Percentiles rank a stretch among this genome's conserved stretches.
phyloP scores from a whole-genome alignment of 2,113 vertebrate species.

The Ifrita kowaldi region DNA sequence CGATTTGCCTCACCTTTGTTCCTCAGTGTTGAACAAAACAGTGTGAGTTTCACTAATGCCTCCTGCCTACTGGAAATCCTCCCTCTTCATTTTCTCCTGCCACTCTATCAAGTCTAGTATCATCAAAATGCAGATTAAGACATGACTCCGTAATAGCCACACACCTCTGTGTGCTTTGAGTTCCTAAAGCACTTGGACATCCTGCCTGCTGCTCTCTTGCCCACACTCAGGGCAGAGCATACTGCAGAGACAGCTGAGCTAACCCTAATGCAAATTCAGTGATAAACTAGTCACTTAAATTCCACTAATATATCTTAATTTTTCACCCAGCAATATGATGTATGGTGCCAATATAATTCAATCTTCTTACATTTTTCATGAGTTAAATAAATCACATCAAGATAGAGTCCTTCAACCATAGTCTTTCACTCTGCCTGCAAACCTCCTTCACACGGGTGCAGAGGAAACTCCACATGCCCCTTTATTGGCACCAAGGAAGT shows the following conservation, averaged over 20 bases:
- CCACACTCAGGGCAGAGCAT: not conserved
- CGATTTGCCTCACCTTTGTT: not conserved
- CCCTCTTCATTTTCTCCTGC: not conserved
- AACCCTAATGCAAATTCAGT: conserved; percentile 15
- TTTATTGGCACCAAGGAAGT: not conserved
- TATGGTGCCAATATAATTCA: conserved; percentile 49
- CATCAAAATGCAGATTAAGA: not conserved
- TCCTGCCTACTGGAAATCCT: not conserved
- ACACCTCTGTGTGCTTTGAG: not conserved
- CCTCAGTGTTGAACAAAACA: not conserved
- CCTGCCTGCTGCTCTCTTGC: not conserved
- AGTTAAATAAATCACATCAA: conserved; percentile 56
- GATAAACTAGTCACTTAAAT: conserved; percentile 13
- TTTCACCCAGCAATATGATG: conserved; percentile 32
- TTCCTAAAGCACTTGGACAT: not conserved
- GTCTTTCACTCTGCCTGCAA: not conserved
- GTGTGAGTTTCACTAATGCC: not conserved
- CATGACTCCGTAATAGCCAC: rapidly evolving
- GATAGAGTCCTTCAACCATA: not conserved
- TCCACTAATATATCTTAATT: conserved; percentile 64
- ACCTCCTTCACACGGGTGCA: not conserved
- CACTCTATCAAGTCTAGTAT: not conserved
- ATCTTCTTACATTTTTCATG: conserved; percentile 57
- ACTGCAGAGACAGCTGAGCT: not conserved
- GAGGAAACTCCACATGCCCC: not conserved